Evolutionary conservation across 2,888 invertebrate genomes (phyloP), one percentile per base, ranked within the genome.

Genomic region (Corythucha ciliata): DNA sequence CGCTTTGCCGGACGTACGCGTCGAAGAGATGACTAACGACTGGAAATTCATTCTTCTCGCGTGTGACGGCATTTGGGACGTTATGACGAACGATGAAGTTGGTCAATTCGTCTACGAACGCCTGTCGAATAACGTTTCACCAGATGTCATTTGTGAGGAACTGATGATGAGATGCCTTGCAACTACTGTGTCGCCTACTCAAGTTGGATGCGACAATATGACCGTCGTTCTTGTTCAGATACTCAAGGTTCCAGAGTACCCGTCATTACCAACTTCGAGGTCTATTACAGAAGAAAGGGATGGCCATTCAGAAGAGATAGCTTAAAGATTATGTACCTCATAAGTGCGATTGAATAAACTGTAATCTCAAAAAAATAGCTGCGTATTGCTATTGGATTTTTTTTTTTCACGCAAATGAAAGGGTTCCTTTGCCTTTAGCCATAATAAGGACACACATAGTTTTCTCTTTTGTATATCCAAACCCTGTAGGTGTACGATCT

Each of bases 61-160:
- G 0, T 98, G 97, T 68, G 98, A 98, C 68, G 98, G 98, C 24
- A 97, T 98, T 61, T 98, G 98, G 97, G 98, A 98, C 69, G 97
- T 97, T 21, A 77, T 98, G 74, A 86, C 82, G 44, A 96, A 90
- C 69, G 83, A 89, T 71, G 94, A 96, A 70, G 97, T 93, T 39
- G 77, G 92, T 36, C 79, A 85, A 48, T 97, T 92, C 72, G 84
- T 96, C 53, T 80, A 93, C 44, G 76, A 78, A 51, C 80, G 89
- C 32, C 77, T 98, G 51, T 79, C 83, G 7, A 76, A 76, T 56
- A 82, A 85, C 2, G 78, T 85, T 74, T 85, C 89, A 68, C 96
- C 96, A 14, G 90, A 93, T 66, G 82, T 82, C 66, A 91, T 98
- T 53, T 98, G 97, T 69, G 97, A 98, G 70, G 88, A 90, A 59